Base-by-base conservation (phyloP, 2,888 invertebrate genomes). In the Protophormia terraenovae region DNA sequence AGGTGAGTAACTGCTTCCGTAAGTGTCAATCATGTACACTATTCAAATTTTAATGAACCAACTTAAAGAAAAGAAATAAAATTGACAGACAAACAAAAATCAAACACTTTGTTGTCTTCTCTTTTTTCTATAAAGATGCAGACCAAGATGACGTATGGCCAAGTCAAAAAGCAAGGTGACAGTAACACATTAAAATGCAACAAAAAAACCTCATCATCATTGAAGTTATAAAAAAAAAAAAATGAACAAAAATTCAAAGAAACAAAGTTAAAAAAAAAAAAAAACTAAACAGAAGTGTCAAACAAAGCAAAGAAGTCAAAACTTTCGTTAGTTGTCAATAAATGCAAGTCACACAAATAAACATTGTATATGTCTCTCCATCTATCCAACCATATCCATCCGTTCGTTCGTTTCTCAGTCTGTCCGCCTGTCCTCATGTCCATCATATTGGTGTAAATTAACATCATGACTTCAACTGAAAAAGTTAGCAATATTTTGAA, bases 381-480 rank as follows among this genome's bases (percentile, higher is more conserved):
- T n/a, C n/a, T n/a, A n/a, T n/a, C n/a, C n/a, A n/a, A n/a, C n/a
- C 24, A 1, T 32, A n/a, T 62, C 73, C 62, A 50, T 55, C 14
- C 27, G 29, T 27, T 7, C 29, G 67, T 47, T 45, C 29, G n/a
- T 73, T 22, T 24, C 14, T 45, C n/a, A 35, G 22, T 62, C 12
- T 50, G 38, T 50, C 24, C n/a, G 38, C 53, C 67, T 60, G 38
- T 58, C 66, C 32, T 5, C 7, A 41, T 76, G 53, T 62, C 60
- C 41, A 24, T 35, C 35, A 38, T 29, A n/a, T 69, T 38, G 88
- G 88, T 87, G 87, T 88, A 88, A 89, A 88, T 62, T 29, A 47
- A 60, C n/a, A 71, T 53, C 29, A 45, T 58, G 66, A 2, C n/a
- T 66, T 66, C 41, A 35, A 29, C 4, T 38, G n/a, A 67, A 47